phyloP scores from a whole-genome alignment of 1,140 invertebrate species.

The Diachasma alloeum region DNA sequence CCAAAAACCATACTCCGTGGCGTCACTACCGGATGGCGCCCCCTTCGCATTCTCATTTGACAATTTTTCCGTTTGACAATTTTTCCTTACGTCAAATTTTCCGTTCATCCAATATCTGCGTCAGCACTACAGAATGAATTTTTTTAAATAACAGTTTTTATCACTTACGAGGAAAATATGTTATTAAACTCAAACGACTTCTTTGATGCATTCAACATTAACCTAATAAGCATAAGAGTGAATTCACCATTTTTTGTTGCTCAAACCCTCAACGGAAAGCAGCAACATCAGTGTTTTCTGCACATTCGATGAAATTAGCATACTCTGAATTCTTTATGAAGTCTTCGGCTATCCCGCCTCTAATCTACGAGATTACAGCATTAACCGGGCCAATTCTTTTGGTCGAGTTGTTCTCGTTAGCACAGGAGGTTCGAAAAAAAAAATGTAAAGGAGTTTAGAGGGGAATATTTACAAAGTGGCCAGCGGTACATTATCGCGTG shows the following conservation, averaged over 20 bases:
- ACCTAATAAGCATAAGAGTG: not conserved
- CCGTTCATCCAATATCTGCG: too few relatives aligned
- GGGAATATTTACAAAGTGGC: constrained; percentile 12
- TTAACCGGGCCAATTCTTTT: constrained; percentile 39
- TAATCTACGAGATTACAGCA: constrained; percentile 32
- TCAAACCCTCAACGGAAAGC: not conserved
- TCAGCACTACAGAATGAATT: too few relatives aligned
- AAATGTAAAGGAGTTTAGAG: not conserved
- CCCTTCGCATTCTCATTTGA: too few relatives aligned
- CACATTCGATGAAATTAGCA: constrained; percentile 24
- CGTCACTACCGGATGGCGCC: too few relatives aligned
- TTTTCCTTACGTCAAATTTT: too few relatives aligned
- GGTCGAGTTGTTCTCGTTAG: constrained; percentile 38
- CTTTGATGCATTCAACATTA: too few relatives aligned
- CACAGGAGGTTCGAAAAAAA: not conserved
- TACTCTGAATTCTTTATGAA: constrained; percentile 32
- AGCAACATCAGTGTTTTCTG: not conserved
- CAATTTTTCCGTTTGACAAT: too few relatives aligned
- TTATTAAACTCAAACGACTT: too few relatives aligned
- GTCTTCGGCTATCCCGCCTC: constrained; percentile 24
- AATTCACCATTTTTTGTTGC: not conserved
- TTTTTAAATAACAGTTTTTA: too few relatives aligned
- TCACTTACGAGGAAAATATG: too few relatives aligned
- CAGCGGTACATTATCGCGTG: not conserved
- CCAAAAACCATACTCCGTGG: too few relatives aligned